Conservation (phyloP, 2,113 vertebrate species). For the Hymenochirus boettgeri region DNA sequence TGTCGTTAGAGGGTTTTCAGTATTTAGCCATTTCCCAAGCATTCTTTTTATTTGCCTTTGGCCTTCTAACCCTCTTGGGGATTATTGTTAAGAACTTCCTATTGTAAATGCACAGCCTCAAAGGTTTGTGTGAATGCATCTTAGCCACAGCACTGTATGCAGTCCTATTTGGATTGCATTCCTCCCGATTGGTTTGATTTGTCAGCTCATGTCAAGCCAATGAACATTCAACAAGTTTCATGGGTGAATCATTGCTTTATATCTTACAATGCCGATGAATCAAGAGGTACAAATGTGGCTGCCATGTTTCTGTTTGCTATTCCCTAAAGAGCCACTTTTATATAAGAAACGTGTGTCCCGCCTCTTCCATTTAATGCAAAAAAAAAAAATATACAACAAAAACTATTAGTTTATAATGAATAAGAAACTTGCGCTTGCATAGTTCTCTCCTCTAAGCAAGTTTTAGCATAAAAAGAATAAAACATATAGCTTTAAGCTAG, state of each 20-base stretch:
- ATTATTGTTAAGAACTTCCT: constrained; percentile 13
- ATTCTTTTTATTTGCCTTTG: constrained; percentile 20
- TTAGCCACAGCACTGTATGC: constrained; percentile 19
- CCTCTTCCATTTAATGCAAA: neutral
- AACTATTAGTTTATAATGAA: too few relatives aligned
- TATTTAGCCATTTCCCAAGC: constrained; percentile 20
- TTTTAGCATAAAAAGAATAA: too few relatives aligned
- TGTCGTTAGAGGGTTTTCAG: constrained; percentile 13
- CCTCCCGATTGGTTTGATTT: constrained; percentile 29
- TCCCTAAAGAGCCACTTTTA: neutral
- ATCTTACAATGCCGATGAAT: too few relatives aligned
- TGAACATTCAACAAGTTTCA: constrained; percentile 34
- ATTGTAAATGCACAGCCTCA: constrained; percentile 28
- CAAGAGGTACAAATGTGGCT: constrained; percentile 4
- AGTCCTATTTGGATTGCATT: constrained; percentile 24
- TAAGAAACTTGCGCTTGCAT: too few relatives aligned
- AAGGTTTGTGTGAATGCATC: constrained; percentile 25
- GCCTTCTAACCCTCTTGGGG: constrained; percentile 7
- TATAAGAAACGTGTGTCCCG: neutral
- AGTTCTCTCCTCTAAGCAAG: too few relatives aligned
- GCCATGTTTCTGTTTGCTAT: constrained; percentile 2
- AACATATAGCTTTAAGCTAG: too few relatives aligned
- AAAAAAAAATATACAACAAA: neutral
- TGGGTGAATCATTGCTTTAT: too few relatives aligned
- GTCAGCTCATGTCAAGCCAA: constrained; percentile 28